phyloP scores from a whole-genome alignment of 2,113 vertebrate species.

The Tricholaema leucomelas region DNA sequence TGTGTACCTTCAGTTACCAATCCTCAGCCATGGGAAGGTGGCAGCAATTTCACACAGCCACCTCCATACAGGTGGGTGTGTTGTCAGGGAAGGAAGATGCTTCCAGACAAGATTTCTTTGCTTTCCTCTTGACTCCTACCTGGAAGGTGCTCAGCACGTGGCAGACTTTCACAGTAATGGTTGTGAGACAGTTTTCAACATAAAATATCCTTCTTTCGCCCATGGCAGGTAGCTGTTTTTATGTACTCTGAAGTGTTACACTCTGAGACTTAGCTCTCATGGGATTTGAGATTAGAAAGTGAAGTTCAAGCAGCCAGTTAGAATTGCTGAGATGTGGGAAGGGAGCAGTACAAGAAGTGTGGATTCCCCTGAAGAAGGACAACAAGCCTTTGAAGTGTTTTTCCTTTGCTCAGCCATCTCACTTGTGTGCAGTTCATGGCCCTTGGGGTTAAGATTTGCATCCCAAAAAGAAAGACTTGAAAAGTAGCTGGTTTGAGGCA shows the following conservation, averaged over 20 bases:
- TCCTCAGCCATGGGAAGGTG: background rate
- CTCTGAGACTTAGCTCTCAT: rapidly evolving
- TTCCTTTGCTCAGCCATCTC: conserved; percentile 38
- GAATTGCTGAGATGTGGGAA: conserved; percentile 46
- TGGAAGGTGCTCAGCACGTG: background rate
- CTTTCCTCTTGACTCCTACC: background rate
- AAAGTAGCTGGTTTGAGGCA: conserved; percentile 30
- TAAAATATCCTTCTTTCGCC: background rate
- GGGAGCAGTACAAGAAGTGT: background rate
- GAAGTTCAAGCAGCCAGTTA: conserved; percentile 33
- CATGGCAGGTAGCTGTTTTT: background rate
- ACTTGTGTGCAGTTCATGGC: background rate
- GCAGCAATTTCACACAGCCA: rapidly evolving
- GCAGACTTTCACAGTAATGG: background rate
- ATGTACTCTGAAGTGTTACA: background rate
- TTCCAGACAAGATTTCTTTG: rapidly evolving
- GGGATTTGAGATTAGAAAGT: conserved; percentile 15
- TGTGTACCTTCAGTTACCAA: rapidly evolving
- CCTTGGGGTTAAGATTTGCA: conserved; percentile 57
- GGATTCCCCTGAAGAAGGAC: conserved; percentile 44
- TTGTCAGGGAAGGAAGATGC: background rate
- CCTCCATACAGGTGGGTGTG: rapidly evolving
- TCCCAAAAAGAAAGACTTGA: conserved; percentile 57
- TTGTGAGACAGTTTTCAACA: background rate
- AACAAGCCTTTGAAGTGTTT: conserved; percentile 63